Percentiles rank a stretch among this genome's conserved stretches.
These are phyloP conservation scores for Danionella cerebrum DNA, from an alignment of 2,113 vertebrate genomes.

Conservation along the genomic window DNA sequence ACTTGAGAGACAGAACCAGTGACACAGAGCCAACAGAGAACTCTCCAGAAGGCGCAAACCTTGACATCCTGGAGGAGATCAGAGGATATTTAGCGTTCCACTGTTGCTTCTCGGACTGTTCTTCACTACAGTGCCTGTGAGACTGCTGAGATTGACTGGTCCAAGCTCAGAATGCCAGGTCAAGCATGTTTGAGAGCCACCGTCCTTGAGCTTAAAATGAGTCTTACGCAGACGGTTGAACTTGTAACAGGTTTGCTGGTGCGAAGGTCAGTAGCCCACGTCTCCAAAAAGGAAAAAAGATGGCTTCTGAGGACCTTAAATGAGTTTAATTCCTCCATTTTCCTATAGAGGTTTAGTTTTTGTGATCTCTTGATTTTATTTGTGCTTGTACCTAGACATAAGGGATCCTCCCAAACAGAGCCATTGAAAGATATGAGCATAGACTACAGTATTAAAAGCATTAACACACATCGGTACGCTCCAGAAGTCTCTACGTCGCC, in stretches of 20 bases:
- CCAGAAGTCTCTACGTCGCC: not conserved
- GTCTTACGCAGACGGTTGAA: not conserved
- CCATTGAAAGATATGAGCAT: not conserved
- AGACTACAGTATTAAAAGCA: constrained; percentile 5
- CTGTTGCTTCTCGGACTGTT: not conserved
- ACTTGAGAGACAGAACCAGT: constrained; percentile 2
- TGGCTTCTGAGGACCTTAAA: not conserved
- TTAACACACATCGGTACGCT: constrained; percentile 4
- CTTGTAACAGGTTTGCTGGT: not conserved
- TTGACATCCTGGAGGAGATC: not conserved
- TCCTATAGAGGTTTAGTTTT: not conserved
- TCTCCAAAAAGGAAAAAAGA: not conserved
- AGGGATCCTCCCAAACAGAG: not conserved
- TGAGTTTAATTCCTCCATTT: not conserved
- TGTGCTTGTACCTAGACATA: not conserved
- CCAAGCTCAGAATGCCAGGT: not conserved
- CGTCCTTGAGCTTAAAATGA: not conserved
- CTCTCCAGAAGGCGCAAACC: not conserved
- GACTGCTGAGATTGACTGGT: not conserved
- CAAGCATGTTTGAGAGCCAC: not conserved
- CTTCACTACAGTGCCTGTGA: not conserved
- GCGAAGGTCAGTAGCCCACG: not conserved
- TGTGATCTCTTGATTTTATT: not conserved
- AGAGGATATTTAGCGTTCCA: not conserved
- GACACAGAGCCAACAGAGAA: not conserved